Conservation (phyloP, 2,888 invertebrate genomes). For the Plebejus argus region DNA sequence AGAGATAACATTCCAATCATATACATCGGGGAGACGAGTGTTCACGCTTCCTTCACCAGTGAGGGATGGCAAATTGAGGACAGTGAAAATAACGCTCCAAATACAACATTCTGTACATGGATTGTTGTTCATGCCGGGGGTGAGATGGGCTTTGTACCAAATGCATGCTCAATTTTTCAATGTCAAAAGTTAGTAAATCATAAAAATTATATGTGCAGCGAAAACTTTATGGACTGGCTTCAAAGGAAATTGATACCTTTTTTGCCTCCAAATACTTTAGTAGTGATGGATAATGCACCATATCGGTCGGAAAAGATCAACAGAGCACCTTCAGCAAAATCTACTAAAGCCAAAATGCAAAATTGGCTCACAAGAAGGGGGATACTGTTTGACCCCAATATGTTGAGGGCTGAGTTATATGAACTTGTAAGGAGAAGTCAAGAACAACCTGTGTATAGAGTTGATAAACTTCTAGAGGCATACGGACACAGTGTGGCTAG, state of each 20-base stretch:
- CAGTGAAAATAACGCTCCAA: not conserved
- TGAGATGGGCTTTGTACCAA: not conserved
- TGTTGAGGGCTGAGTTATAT: slow-evolving; percentile 6
- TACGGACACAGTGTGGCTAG: slow-evolving; percentile 6
- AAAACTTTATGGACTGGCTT: slow-evolving; percentile 18
- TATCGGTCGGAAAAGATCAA: not conserved
- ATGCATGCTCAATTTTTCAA: slow-evolving; percentile 4
- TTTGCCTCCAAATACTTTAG: not conserved
- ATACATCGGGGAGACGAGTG: not conserved
- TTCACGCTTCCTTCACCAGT: not conserved
- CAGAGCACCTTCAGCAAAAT: not conserved
- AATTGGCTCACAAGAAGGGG: not conserved
- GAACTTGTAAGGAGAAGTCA: not conserved
- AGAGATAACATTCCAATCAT: slow-evolving; percentile 4
- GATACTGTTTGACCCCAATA: not conserved
- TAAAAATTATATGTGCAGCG: slow-evolving; percentile 14
- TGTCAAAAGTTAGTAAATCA: slow-evolving; percentile 5
- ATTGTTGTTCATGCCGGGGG: not conserved
- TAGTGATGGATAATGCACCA: not conserved
- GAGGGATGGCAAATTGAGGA: slow-evolving; percentile 10
- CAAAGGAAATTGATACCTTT: not conserved
- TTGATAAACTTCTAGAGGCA: not conserved
- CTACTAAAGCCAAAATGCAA: slow-evolving; percentile 6
- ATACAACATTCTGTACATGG: slow-evolving; percentile 8
- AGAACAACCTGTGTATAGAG: not conserved